These are phyloP conservation scores for Chelonia mydas DNA, from an alignment of 2,797 vertebrate genomes.

Conservation along the genomic window DNA sequence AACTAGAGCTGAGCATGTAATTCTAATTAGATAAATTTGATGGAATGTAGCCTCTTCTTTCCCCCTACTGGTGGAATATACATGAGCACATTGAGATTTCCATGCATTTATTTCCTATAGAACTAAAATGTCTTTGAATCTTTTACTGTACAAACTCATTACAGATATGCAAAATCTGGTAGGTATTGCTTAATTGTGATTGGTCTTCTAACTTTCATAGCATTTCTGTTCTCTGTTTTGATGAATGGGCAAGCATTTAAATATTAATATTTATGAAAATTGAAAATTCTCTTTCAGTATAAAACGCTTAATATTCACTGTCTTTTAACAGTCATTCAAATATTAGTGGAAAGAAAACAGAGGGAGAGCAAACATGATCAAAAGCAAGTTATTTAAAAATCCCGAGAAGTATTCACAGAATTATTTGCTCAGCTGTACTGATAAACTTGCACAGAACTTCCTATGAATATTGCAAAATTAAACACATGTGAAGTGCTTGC, in stretches of 20 bases:
- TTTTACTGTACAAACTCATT: neutral
- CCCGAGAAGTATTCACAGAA: neutral
- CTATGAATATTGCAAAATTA: neutral
- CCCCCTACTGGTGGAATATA: neutral
- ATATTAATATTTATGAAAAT: neutral
- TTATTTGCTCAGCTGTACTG: neutral
- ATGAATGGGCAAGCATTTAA: neutral
- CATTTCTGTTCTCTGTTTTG: neutral
- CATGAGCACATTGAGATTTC: neutral
- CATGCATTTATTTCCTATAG: neutral
- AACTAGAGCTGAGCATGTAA: conserved; percentile 26
- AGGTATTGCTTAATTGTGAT: neutral
- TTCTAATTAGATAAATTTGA: conserved; percentile 2
- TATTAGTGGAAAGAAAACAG: neutral
- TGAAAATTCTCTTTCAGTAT: neutral
- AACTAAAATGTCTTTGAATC: neutral
- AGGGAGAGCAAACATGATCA: neutral
- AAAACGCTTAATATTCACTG: neutral
- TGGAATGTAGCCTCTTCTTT: conserved; percentile 18
- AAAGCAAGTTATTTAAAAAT: neutral
- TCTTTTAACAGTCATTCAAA: neutral
- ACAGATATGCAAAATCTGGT: neutral
- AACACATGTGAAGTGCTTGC: neutral
- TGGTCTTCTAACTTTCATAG: neutral
- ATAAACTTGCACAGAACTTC: neutral